These are phyloP conservation scores for Bungarus multicinctus DNA, from an alignment of 2,113 vertebrate genomes.

Conservation along the genomic window DNA sequence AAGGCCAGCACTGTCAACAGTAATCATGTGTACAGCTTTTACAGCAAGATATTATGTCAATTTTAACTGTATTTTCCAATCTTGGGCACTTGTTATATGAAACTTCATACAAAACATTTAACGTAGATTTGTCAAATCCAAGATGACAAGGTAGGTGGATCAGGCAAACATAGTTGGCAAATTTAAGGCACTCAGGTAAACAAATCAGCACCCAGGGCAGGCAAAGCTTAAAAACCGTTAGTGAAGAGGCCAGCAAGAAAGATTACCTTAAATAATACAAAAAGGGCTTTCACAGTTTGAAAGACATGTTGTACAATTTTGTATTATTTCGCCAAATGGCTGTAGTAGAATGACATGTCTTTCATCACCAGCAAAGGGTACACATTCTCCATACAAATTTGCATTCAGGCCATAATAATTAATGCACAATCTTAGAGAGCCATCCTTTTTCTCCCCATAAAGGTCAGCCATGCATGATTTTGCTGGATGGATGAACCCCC, in stretches of 20 bases:
- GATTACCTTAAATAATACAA: not conserved
- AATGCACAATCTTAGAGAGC: not conserved
- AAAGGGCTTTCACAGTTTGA: not conserved
- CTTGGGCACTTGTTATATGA: not conserved
- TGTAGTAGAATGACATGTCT: not conserved
- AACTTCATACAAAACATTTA: not conserved
- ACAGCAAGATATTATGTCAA: not conserved
- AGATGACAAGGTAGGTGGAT: not conserved
- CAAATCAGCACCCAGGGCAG: not conserved
- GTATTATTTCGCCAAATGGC: not conserved
- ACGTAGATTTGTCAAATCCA: not conserved
- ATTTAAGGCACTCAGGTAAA: not conserved
- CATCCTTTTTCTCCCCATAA: not conserved
- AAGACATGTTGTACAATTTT: not conserved
- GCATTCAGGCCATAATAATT: not conserved
- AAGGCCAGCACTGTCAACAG: not conserved
- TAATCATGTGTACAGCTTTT: not conserved
- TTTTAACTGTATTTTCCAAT: not conserved
- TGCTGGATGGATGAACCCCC: not conserved
- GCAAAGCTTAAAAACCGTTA: not conserved
- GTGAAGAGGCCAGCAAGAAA: not conserved
- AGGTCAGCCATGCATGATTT: not conserved
- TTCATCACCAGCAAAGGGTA: not conserved
- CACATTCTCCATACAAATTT: not conserved
- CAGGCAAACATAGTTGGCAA: not conserved